Evolutionary conservation across 2,888 invertebrate species (phyloP).

Genomic region (Athalia rosae): DNA sequence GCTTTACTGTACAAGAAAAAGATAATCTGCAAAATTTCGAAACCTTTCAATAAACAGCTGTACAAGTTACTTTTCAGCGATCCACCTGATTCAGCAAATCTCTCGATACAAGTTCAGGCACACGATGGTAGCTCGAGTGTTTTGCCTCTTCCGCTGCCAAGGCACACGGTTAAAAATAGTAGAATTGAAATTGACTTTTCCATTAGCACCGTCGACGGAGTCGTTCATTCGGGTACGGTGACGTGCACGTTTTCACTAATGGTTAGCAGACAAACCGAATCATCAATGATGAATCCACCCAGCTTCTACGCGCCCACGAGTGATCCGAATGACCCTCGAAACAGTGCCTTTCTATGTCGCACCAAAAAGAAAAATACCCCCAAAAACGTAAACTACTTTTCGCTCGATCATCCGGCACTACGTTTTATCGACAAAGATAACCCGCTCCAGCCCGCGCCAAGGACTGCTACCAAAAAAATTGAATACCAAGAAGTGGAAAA

Average conservation of each 20-base stretch:
- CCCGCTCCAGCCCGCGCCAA: not conserved
- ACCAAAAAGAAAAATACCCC: slow-evolving; percentile 48
- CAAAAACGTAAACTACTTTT: slow-evolving; percentile 60
- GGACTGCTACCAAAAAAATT: slow-evolving; percentile 35
- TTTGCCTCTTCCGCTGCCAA: slow-evolving; percentile 67
- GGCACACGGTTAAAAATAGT: slow-evolving; percentile 57
- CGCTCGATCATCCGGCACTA: slow-evolving; percentile 61
- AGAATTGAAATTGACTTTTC: slow-evolving; percentile 67
- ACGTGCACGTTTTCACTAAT: slow-evolving; percentile 62
- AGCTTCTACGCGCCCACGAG: slow-evolving; percentile 58
- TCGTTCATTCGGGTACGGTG: slow-evolving; percentile 62
- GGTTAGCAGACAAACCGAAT: slow-evolving; percentile 44
- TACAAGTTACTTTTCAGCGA: slow-evolving; percentile 65
- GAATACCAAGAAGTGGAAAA: slow-evolving; percentile 60
- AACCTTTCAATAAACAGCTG: slow-evolving; percentile 67
- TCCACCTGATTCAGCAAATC: slow-evolving; percentile 57
- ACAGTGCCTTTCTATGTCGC: slow-evolving; percentile 54
- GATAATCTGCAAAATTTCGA: slow-evolving; percentile 61
- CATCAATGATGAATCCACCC: not conserved
- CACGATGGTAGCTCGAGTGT: slow-evolving; percentile 57
- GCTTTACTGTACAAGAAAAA: slow-evolving; percentile 63
- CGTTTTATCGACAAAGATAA: not conserved
- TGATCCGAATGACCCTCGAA: slow-evolving; percentile 67
- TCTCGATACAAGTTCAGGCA: slow-evolving; percentile 61
- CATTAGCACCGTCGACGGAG: slow-evolving; percentile 57